Evolutionary conservation across 2,888 invertebrate genomes (phyloP).

Genomic region (Mythimna albipuncta): DNA sequence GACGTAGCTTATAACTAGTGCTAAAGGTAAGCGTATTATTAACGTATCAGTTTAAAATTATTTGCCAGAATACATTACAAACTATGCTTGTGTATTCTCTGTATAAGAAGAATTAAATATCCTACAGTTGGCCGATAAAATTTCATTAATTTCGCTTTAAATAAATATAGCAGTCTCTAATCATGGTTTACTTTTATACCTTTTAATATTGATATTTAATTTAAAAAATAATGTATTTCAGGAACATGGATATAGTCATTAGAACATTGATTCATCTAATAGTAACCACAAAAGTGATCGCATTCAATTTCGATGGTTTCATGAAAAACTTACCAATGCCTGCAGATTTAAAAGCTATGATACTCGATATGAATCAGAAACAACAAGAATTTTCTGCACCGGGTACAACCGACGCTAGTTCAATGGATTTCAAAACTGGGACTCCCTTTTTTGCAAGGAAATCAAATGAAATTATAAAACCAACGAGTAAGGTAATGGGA

Average conservation of each 20-base stretch:
- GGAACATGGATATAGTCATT: slow-evolving; percentile 35
- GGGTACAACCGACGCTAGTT: neutral
- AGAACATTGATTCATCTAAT: slow-evolving; percentile 33
- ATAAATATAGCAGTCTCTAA: neutral
- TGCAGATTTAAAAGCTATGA: slow-evolving; percentile 33
- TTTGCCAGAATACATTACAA: no score
- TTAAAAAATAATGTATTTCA: slow-evolving; percentile 1
- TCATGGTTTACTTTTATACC: no score
- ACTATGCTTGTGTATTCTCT: no score
- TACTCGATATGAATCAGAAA: slow-evolving; percentile 46
- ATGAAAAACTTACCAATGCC: slow-evolving; percentile 51
- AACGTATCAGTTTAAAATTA: neutral
- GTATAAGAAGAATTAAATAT: no score
- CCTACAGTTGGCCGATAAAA: neutral
- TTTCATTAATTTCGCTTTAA: neutral
- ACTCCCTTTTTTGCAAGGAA: neutral
- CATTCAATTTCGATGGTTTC: slow-evolving; percentile 46
- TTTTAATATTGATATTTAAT: neutral
- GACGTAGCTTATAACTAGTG: neutral
- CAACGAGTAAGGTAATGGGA: neutral
- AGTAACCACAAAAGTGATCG: slow-evolving; percentile 31
- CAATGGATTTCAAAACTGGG: neutral
- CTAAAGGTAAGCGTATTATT: slow-evolving; percentile 22
- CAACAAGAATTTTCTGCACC: slow-evolving; percentile 20
- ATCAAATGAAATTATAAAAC: neutral